Base-by-base conservation (phyloP, 1,140 invertebrate genomes). In the Ceratosolen fusciceps region DNA sequence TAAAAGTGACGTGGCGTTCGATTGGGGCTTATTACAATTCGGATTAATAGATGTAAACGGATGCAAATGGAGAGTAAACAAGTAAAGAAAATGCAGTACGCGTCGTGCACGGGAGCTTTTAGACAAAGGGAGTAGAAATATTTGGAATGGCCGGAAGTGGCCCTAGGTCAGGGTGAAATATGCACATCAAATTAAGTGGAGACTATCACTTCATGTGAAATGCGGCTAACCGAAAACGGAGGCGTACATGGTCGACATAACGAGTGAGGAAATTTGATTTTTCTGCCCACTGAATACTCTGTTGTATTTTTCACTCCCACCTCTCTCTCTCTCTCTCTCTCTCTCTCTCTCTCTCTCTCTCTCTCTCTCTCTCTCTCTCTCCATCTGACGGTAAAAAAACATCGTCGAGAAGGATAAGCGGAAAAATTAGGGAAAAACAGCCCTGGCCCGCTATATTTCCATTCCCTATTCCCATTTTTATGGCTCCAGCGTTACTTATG, bases 211-310 rank as follows among this genome's bases (percentile, higher is more conserved):
- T 77, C 37, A 21, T 21, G n/a, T 54, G 31, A 77, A 68, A 77
- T n/a, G n/a, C 14, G 34, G 21, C 21, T 26, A 16, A 2, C 12
- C 24, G 39, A 73, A 58, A 73, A 58, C 19, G 58, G 14, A 54
- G 3, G n/a, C 1, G 0, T 1, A 47, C 43, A 54, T 16, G 14
- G 10, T 7, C 37, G 8, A 26, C 24, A 49, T 70, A 26, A 76
- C 60, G 62, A 75, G 3, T 37, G 49, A 52, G 19, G n/a, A 62
- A 71, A 71, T 70, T 77, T 68, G 65, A 77, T 71, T 77, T 34
- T 58, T 39, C 65, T 16, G 26, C 34, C 39, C 24, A 24, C 2
- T 70, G 75, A 54, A n/a, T 21, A 34, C 75, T 67, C 68, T 62
- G 39, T 68, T 68, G 34, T 54, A 39, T n/a, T 72, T 29, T 54